Evolutionary conservation across 2,113 vertebrate species (phyloP).

Genomic region (Chrysochloris asiatica): DNA sequence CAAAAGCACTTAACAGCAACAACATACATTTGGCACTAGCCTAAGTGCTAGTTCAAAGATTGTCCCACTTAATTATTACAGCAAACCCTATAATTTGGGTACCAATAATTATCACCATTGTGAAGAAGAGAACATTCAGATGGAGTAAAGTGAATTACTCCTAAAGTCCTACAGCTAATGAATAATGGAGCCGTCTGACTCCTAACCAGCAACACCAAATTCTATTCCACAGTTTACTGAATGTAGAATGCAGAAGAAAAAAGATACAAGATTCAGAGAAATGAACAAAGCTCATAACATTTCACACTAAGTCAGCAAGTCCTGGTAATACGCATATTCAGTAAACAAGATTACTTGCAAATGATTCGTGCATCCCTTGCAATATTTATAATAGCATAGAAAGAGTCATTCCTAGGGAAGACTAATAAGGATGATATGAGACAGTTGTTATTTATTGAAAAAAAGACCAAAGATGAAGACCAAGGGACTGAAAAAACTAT

Average conservation of each 20-base stretch:
- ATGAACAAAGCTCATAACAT: constrained; percentile 34
- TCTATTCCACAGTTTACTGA: constrained; percentile 1
- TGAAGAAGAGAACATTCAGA: constrained; percentile 48
- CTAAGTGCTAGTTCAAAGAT: constrained; percentile 15
- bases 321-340: constrained; percentile 40
- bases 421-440: not conserved
- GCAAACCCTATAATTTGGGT: constrained; percentile 1
- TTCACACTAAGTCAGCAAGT: constrained; percentile 62
- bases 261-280: constrained; percentile 46
- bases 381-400: constrained; percentile 12
- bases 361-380: not conserved
- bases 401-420: constrained; percentile 19
- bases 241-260: constrained; percentile 19
- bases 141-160: constrained; percentile 50
- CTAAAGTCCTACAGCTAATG: constrained; percentile 55
- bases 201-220: constrained; percentile 20
- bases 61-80: constrained; percentile 14
- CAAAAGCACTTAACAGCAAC: too few relatives aligned
- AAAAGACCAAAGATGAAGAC: constrained; percentile 37
- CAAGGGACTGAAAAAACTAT: constrained; percentile 34
- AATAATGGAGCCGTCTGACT: constrained; percentile 9
- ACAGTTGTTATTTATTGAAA: constrained; percentile 24
- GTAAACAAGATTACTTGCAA: constrained; percentile 58
- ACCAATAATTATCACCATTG: not conserved
- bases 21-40: not conserved